phyloP scores from a whole-genome alignment of 2,888 invertebrate species.

The Meteorus cinctellus region DNA sequence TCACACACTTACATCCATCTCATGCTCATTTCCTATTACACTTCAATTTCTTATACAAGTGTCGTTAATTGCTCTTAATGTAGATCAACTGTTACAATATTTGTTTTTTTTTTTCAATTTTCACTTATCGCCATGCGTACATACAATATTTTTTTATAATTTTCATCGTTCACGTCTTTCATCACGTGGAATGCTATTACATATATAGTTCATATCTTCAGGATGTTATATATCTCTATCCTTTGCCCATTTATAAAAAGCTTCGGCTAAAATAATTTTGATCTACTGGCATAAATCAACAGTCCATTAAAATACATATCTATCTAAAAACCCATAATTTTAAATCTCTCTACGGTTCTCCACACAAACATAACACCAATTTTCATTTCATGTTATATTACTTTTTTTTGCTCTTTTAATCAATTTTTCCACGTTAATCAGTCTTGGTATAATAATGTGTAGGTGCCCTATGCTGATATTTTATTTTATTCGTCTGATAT shows the following conservation, averaged over 20 bases:
- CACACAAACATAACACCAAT: slow-evolving; percentile 72
- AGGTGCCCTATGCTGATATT: slow-evolving; percentile 41
- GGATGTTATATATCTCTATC: slow-evolving; percentile 58
- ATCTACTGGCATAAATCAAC: slow-evolving; percentile 71
- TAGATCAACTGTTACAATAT: slow-evolving; percentile 34
- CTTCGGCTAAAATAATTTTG: slow-evolving; percentile 66
- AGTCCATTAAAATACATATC: slow-evolving; percentile 70
- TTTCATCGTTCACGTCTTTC: slow-evolving; percentile 52
- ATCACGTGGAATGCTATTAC: slow-evolving; percentile 57
- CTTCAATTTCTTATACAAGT: slow-evolving; percentile 24
- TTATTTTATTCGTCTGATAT: slow-evolving; percentile 6
- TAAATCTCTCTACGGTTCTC: slow-evolving; percentile 71
- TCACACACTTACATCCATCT: slow-evolving; percentile 26
- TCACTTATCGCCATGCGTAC: slow-evolving; percentile 43
- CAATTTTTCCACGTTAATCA: slow-evolving; percentile 52
- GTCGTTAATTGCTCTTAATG: neutral
- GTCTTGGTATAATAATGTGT: slow-evolving; percentile 55
- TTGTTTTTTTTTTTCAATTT: slow-evolving; percentile 42
- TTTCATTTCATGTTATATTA: slow-evolving; percentile 54
- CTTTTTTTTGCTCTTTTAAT: slow-evolving; percentile 48
- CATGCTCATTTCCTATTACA: slow-evolving; percentile 2
- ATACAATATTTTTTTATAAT: slow-evolving; percentile 45
- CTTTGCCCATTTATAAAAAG: slow-evolving; percentile 69
- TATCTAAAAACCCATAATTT: slow-evolving; percentile 68
- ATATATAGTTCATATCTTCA: slow-evolving; percentile 49